Percentiles rank a stretch among this genome's conserved stretches.
These are phyloP conservation scores for Lophotis ruficrista DNA, from an alignment of 2,113 vertebrate species.

Conservation along the genomic window DNA sequence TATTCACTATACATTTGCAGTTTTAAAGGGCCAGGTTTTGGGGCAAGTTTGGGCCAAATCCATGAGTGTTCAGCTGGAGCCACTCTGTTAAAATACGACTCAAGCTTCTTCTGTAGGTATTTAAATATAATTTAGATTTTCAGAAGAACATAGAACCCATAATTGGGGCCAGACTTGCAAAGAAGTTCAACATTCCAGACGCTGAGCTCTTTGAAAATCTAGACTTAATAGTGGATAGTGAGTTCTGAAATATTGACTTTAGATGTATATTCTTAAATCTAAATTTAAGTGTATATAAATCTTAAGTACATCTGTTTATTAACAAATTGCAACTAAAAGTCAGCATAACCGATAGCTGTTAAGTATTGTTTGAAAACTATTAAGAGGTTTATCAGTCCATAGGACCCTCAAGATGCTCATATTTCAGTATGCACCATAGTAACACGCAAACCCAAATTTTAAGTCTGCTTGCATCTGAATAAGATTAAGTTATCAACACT, in stretches of 20 bases:
- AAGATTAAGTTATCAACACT: conserved; percentile 14
- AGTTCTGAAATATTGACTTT: neutral
- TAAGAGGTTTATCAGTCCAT: neutral
- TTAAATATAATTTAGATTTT: conserved; percentile 48
- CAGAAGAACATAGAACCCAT: conserved; percentile 14
- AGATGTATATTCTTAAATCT: neutral
- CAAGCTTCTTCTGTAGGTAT: neutral
- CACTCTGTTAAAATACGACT: conserved; percentile 12
- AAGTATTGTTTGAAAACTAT: neutral
- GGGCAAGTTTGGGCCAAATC: neutral
- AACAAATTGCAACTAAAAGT: neutral
- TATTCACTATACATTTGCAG: neutral
- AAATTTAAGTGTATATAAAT: neutral
- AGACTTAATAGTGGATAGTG: neutral
- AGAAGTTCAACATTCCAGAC: conserved; percentile 18
- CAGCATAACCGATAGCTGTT: neutral
- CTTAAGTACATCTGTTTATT: neutral
- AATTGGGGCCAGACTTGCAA: conserved; percentile 17
- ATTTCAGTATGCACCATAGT: neutral
- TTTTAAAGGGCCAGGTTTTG: neutral
- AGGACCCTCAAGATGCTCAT: neutral
- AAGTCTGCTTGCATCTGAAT: neutral
- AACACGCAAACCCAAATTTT: neutral
- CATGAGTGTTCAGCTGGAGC: neutral
- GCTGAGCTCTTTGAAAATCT: neutral